These are phyloP conservation scores for Daphoenositta chrysoptera DNA, from an alignment of 2,113 vertebrate genomes.

Conservation along the genomic window DNA sequence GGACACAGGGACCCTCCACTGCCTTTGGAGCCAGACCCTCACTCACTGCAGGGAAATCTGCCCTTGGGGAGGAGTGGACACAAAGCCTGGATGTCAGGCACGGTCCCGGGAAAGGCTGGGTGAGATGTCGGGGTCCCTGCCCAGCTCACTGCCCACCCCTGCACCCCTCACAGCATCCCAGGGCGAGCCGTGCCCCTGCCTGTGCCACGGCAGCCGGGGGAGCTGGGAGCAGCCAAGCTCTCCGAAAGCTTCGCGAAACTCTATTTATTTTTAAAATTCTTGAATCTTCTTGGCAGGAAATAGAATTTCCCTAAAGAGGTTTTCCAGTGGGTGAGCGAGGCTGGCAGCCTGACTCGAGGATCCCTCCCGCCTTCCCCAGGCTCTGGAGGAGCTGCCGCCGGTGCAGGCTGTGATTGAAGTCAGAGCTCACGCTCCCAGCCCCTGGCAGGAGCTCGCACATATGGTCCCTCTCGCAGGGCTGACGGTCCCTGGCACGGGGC, in stretches of 20 bases:
- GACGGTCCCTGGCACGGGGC: background rate
- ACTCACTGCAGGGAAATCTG: background rate
- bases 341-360: conserved; percentile 2
- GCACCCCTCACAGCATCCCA: background rate
- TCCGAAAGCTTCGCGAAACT: background rate
- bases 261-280: background rate
- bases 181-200: background rate
- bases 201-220: background rate
- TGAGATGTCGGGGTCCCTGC: background rate
- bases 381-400: background rate
- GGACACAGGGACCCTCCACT: background rate
- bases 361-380: background rate
- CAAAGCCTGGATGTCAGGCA: background rate
- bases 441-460: background rate
- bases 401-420: background rate
- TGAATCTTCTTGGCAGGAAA: conserved; percentile 39
- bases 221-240: background rate
- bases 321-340: conserved; percentile 14
- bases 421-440: background rate
- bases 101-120: background rate
- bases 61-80: background rate
- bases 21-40: background rate
- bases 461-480: background rate
- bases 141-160: background rate
- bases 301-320: conserved; percentile 22